Conservation (phyloP, 1,140 invertebrate genomes). For the Stegodyphus mimosarum region DNA sequence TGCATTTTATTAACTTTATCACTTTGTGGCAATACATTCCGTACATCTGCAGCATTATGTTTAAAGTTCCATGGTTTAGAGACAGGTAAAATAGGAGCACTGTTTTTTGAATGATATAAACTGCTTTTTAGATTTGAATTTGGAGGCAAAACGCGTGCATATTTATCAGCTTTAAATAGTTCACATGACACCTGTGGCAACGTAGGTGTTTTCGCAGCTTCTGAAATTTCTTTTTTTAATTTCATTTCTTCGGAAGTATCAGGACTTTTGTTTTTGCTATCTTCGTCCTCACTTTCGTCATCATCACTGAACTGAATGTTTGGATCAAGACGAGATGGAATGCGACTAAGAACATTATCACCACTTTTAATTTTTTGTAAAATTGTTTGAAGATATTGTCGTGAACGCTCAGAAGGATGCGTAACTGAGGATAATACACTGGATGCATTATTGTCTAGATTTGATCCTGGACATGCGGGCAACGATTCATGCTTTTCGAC, state of each 20-base stretch:
- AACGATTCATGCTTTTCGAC: no score
- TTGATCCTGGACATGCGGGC: no score
- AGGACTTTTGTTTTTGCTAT: neutral
- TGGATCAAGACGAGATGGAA: constrained; percentile 34
- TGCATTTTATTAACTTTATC: neutral
- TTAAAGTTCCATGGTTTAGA: neutral
- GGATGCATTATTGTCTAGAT: no score
- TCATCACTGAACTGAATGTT: constrained; percentile 48
- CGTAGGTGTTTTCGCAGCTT: constrained; percentile 7
- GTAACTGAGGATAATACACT: neutral
- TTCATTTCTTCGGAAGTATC: neutral
- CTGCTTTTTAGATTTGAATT: neutral
- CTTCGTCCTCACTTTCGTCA: constrained; percentile 27
- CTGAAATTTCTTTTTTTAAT: neutral
- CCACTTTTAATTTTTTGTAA: constrained; percentile 39
- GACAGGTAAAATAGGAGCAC: neutral
- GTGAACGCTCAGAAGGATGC: neutral
- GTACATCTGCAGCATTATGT: neutral
- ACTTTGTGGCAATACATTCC: constrained; percentile 15
- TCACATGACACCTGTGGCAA: neutral
- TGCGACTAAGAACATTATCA: constrained; percentile 19
- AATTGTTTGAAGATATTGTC: constrained; percentile 5
- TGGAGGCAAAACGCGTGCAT: neutral
- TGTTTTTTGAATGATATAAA: neutral
- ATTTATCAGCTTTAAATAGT: neutral